These are phyloP conservation scores for Leptinotarsa defecta DNA, from an alignment of 1,140 invertebrate genomes.

Conservation along the genomic window DNA sequence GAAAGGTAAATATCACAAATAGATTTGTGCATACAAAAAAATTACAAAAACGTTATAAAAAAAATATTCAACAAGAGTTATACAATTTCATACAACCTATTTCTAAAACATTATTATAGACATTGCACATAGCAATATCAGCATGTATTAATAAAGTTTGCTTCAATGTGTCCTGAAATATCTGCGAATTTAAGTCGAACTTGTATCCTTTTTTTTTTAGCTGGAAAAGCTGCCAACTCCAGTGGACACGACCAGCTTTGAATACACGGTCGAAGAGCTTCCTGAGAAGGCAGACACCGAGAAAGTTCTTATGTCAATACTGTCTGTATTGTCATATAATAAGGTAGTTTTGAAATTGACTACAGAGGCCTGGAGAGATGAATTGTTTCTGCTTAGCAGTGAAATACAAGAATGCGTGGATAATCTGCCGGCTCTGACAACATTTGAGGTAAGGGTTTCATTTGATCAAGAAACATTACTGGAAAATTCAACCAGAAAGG, in stretches of 20 bases:
- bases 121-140: no score
- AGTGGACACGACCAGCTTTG: conserved; percentile 7
- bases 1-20: no score
- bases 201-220: not conserved
- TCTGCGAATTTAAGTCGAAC: no score
- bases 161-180: no score
- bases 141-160: no score
- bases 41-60: no score
- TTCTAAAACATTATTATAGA: no score
- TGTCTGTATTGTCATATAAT: conserved; percentile 22
- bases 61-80: no score
- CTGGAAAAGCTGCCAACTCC: not conserved
- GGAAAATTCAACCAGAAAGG: no score
- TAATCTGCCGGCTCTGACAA: not conserved
- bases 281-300: not conserved
- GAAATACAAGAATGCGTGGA: conserved; percentile 30
- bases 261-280: not conserved
- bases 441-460: conserved; percentile 11
- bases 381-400: conserved; percentile 16
- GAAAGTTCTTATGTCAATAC: conserved; percentile 7
- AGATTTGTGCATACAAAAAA: no score
- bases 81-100: no score
- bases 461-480: not conserved
- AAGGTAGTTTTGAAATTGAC: conserved; percentile 28
- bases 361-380: not conserved